These are phyloP conservation scores for Unio pictorum DNA, from an alignment of 2,888 invertebrate genomes.

Conservation along the genomic window DNA sequence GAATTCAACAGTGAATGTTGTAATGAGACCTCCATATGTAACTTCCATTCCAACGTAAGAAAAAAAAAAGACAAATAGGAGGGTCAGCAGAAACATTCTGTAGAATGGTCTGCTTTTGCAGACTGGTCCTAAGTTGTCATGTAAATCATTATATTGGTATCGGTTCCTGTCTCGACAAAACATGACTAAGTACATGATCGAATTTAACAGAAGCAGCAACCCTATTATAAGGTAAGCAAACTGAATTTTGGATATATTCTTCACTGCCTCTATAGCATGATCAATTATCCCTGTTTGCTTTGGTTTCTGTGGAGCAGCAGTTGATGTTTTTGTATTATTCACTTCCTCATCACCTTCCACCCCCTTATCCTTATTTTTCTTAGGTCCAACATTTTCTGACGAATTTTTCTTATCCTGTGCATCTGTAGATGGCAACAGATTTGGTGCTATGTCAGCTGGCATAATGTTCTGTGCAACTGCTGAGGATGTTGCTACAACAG, in stretches of 20 bases:
- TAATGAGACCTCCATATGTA: conserved; percentile 72
- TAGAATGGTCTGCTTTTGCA: conserved; percentile 17
- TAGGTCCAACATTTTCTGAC: neutral
- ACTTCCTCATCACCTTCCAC: neutral
- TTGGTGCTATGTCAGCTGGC: conserved; percentile 14
- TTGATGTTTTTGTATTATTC: neutral
- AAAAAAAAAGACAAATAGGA: conserved; percentile 70
- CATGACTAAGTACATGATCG: conserved; percentile 66
- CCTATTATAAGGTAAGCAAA: conserved; percentile 71
- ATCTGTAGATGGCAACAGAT: conserved; percentile 10
- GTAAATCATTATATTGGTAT: conserved; percentile 3
- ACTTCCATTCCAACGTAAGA: conserved; percentile 72
- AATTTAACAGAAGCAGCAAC: conserved; percentile 62
- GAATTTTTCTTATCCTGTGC: neutral
- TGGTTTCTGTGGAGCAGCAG: neutral
- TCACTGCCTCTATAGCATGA: conserved; percentile 38
- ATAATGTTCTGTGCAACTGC: conserved; percentile 1
- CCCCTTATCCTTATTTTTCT: too few relatives aligned
- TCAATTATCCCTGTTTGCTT: conserved; percentile 9
- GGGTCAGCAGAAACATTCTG: conserved; percentile 56
- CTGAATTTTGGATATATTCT: conserved; percentile 64
- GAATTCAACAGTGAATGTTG: conserved; percentile 68
- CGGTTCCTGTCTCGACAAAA: conserved; percentile 60
- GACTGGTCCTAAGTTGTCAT: conserved; percentile 10
- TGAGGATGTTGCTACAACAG: conserved; percentile 9